Evolutionary conservation across 2,113 vertebrate genomes (phyloP).

Genomic region (Petaurus breviceps): DNA sequence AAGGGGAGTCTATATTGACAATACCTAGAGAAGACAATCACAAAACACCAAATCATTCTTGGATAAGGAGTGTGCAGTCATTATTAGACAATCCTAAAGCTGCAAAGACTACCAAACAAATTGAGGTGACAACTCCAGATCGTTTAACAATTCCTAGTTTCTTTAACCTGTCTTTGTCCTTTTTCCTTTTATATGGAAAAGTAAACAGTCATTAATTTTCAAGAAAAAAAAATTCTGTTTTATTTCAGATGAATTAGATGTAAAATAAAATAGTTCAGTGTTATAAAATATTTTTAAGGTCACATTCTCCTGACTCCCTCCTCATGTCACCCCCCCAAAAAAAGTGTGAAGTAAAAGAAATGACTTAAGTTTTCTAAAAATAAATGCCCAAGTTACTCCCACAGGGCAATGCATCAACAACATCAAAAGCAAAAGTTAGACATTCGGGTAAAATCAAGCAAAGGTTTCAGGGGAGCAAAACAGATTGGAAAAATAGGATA

Average conservation of each 20-base stretch:
- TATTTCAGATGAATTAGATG: neutral
- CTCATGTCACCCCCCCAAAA: neutral
- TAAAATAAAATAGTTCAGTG: neutral
- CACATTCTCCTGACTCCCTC: neutral
- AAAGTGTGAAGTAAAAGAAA: neutral
- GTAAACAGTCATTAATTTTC: conserved; percentile 6
- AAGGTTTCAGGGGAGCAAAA: neutral
- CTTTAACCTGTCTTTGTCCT: neutral
- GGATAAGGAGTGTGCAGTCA: neutral
- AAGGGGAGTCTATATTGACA: conserved; percentile 89
- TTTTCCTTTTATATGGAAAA: conserved; percentile 3
- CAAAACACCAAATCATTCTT: conserved; percentile 32
- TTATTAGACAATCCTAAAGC: neutral
- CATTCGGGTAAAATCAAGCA: neutral
- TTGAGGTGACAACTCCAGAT: neutral
- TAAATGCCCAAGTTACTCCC: neutral
- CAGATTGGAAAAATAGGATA: neutral
- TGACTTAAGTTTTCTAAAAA: neutral
- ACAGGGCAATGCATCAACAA: neutral
- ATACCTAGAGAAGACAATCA: conserved; percentile 83
- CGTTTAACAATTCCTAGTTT: conserved; percentile 4
- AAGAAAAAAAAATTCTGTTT: conserved; percentile 42
- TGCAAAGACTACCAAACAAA: conserved; percentile 2
- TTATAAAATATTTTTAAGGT: neutral
- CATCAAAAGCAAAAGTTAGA: neutral